These are phyloP conservation scores for Corydoras sp. DNA, from an alignment of 2,113 vertebrate genomes.

Conservation along the genomic window DNA sequence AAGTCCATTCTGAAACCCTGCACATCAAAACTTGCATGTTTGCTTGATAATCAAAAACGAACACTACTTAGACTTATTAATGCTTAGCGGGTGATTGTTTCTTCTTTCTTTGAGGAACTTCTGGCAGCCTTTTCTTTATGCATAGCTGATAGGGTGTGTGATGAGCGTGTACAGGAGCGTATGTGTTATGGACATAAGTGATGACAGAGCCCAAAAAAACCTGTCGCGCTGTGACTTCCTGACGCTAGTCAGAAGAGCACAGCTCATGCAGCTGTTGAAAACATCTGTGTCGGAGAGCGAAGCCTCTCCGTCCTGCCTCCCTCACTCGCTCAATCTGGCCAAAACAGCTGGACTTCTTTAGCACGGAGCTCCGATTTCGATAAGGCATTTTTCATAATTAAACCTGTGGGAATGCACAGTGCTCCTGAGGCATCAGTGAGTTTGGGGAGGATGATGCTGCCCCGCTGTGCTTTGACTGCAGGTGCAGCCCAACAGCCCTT, in stretches of 20 bases:
- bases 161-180: conserved; percentile 27
- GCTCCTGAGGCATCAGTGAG: conserved; percentile 31
- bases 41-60: conserved; percentile 12
- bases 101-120: conserved; percentile 4
- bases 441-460: conserved; percentile 36
- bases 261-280: conserved; percentile 37
- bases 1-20: too few relatives aligned
- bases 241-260: conserved; percentile 34
- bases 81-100: background rate
- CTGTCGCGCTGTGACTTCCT: conserved; percentile 34
- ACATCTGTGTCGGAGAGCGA: conserved; percentile 42
- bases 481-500: conserved; percentile 18
- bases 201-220: conserved; percentile 35
- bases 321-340: conserved; percentile 39
- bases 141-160: conserved; percentile 6
- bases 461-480: conserved; percentile 30
- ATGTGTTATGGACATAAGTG: conserved; percentile 34
- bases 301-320: conserved; percentile 31
- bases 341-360: conserved; percentile 45
- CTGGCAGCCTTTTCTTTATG: conserved; percentile 3
- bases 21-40: background rate
- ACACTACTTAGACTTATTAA: background rate
- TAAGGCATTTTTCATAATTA: conserved; percentile 47
- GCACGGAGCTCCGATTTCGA: conserved; percentile 36
- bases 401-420: conserved; percentile 45